Conservation (phyloP, 2,888 invertebrate genomes). For the Drosophila cracens region DNA sequence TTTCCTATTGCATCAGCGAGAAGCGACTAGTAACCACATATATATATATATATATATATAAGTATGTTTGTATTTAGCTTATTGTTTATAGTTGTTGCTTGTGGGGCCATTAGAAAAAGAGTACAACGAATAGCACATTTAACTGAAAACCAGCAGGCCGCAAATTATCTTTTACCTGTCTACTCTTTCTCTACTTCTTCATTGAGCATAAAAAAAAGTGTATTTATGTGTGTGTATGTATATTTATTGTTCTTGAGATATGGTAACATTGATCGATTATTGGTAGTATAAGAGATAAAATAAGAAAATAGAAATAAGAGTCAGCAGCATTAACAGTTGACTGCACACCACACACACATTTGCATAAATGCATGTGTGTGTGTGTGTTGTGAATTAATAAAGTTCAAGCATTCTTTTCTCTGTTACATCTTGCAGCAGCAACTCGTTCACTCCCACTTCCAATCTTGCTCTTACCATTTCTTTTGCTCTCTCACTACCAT, state of each 20-base stretch:
- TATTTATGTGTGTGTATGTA: not conserved
- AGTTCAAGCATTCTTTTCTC: constrained; percentile 22
- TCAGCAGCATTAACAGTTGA: constrained; percentile 1
- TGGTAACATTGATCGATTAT: constrained; percentile 13
- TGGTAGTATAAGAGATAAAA: constrained; percentile 1
- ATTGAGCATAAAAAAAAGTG: not conserved
- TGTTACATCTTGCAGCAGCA: constrained; percentile 27
- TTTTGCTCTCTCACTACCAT: constrained; percentile 2
- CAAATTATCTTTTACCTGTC: constrained; percentile 42
- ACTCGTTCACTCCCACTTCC: constrained; percentile 43
- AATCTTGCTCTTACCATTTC: constrained; percentile 4
- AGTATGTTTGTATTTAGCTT: constrained; percentile 3
- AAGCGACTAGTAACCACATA: constrained; percentile 8
- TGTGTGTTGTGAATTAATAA: constrained; percentile 37
- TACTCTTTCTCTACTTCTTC: constrained; percentile 19
- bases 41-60: constrained; percentile 4
- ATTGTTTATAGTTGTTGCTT: constrained; percentile 40
- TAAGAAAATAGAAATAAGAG: not conserved
- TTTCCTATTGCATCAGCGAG: constrained; percentile 72
- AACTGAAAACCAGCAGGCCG: constrained; percentile 35
- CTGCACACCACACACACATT: constrained; percentile 1
- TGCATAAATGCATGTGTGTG: not conserved
- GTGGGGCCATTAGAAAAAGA: constrained; percentile 54
- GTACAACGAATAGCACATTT: constrained; percentile 43
- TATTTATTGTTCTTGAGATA: constrained; percentile 11